Conservation (phyloP, 2,888 invertebrate genomes). For the Drosophila koepferae region DNA sequence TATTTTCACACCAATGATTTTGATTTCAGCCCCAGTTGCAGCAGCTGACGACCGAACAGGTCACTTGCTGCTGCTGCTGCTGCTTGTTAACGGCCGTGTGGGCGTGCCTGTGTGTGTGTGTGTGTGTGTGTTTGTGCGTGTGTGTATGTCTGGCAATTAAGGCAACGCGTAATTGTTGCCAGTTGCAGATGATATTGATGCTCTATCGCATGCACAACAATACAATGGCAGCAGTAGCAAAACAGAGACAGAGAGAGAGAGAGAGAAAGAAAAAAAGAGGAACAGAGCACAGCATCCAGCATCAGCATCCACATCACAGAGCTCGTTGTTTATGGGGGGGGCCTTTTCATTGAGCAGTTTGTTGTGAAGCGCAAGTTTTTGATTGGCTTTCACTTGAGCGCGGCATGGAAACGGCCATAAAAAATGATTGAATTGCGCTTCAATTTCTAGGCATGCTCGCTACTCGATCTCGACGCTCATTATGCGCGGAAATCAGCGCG, state of each 20-base stretch:
- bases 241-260: not conserved
- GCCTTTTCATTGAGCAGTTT: slow-evolving; percentile 59
- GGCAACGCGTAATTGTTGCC: slow-evolving; percentile 79
- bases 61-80: slow-evolving; percentile 30
- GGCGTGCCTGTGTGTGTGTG: not conserved
- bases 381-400: slow-evolving; percentile 67
- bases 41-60: slow-evolving; percentile 19
- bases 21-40: slow-evolving; percentile 64
- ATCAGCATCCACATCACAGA: slow-evolving; percentile 31
- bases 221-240: slow-evolving; percentile 11
- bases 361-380: slow-evolving; percentile 74
- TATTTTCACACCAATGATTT: slow-evolving; percentile 80
- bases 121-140: slow-evolving; percentile 20
- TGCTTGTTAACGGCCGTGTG: slow-evolving; percentile 49
- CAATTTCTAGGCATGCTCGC: slow-evolving; percentile 51
- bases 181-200: slow-evolving; percentile 76
- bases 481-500: slow-evolving; percentile 57
- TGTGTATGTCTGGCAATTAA: slow-evolving; percentile 67
- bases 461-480: slow-evolving; percentile 26
- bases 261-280: not conserved
- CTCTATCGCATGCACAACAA: slow-evolving; percentile 35
- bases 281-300: not conserved
- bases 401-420: slow-evolving; percentile 49
- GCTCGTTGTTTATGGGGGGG: slow-evolving; percentile 37
- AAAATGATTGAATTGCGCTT: slow-evolving; percentile 72